Conservation (phyloP, 2,888 invertebrate species). For the Oligia strigilis region DNA sequence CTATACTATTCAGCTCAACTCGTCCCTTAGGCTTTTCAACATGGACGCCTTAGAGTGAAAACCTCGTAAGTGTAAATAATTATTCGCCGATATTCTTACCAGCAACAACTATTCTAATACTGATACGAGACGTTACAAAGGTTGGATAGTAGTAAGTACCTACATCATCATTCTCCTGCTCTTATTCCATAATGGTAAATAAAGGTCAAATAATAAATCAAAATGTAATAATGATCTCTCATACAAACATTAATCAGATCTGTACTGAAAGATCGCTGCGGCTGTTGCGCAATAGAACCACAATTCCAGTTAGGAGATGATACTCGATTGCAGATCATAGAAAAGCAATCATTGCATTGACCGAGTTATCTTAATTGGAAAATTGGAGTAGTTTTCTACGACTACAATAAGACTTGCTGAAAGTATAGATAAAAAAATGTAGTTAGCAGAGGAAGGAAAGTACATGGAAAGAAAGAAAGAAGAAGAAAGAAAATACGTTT, state of each 20-base stretch:
- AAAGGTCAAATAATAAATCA: neutral
- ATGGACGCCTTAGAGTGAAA: neutral
- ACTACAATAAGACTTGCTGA: neutral
- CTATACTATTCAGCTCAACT: slow-evolving; percentile 4
- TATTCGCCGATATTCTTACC: neutral
- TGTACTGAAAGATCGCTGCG: neutral
- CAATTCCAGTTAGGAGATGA: neutral
- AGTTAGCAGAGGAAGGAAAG: neutral
- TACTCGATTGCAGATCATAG: slow-evolving; percentile 3
- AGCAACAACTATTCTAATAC: neutral
- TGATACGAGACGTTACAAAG: neutral
- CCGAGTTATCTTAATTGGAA: slow-evolving; percentile 26
- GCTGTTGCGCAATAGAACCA: neutral
- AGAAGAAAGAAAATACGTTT: no score
- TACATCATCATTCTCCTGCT: neutral
- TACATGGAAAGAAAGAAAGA: no score
- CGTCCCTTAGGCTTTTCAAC: slow-evolving; percentile 33
- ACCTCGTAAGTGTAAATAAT: no score
- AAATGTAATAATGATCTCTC: neutral
- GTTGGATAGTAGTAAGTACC: neutral
- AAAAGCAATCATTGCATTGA: slow-evolving; percentile 20
- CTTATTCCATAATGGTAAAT: neutral
- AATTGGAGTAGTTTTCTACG: neutral
- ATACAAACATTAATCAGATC: neutral
- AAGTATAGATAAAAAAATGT: neutral